Conservation (phyloP, 2,113 vertebrate genomes). For the Micromys minutus region DNA sequence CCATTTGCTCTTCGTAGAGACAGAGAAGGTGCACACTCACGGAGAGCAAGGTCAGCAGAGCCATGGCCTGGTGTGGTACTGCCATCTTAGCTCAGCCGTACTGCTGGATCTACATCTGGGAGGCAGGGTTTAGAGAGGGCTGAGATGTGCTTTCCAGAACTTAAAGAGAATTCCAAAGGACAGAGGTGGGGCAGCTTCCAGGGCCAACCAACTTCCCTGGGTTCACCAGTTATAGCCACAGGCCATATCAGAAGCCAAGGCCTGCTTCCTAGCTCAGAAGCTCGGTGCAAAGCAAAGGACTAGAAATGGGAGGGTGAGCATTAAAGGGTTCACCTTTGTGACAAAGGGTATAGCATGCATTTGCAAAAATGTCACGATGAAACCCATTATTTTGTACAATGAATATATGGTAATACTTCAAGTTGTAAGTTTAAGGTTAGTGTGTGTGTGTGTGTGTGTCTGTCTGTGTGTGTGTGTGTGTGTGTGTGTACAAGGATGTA, state of each 20-base stretch:
- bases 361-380: background rate
- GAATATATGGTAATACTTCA: background rate
- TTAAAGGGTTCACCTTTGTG: too few species aligned
- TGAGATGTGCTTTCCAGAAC: background rate
- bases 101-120: background rate
- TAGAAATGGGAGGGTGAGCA: background rate
- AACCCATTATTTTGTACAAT: background rate
- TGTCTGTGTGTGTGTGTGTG: background rate
- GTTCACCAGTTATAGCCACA: background rate
- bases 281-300: background rate
- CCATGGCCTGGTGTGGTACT: accelerated
- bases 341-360: background rate
- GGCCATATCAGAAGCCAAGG: background rate
- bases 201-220: background rate
- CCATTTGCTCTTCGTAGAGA: background rate
- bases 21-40: background rate
- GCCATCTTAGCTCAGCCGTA: background rate
- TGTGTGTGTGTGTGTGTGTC: background rate
- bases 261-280: background rate
- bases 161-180: background rate
- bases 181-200: background rate
- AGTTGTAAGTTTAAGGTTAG: background rate
- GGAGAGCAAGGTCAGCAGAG: background rate
- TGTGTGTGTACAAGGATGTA: too few species aligned
- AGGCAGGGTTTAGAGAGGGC: background rate